Evolutionary conservation across 2,797 vertebrate genomes (phyloP), one percentile per base, ranked within the genome.

Genomic region (Darevskia nairensis): DNA sequence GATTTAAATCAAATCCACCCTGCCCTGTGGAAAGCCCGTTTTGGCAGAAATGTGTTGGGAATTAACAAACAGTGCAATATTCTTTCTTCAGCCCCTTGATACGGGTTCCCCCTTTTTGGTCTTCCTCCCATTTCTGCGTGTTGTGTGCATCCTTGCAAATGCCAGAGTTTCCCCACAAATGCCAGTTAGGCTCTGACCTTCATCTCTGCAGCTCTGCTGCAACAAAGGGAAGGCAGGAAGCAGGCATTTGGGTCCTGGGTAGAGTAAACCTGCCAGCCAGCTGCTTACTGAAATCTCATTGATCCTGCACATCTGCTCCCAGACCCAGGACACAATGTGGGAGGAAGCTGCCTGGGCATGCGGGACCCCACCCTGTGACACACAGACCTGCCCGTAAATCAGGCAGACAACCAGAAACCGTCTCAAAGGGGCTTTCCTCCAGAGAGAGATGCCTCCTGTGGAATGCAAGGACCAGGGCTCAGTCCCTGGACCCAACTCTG

Each of bases 301-400:
- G 92, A 93, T 90, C 89, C 84, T 59, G 89, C 91, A 93, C 94
- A 92, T 93, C 93, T 94, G 94, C 92, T 93, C 94, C 84, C 89
- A 77, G 89, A 80, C 44, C 80, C 46, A 0, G 2, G 1, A 92
- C 29, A 91, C 86, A 91, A 93, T 90, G 59, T 5, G n/a, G 69
- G 69, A 71, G 89, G 93, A 93, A 95, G 90, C 94, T 95, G 94
- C 91, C 92, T 85, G 86, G 94, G 89, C 94, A 90, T 0, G 91
- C 85, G 0, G 4, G 59, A 61, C 78, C 87, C 87, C 69, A 88
- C 88, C 29, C 13, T 3, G 59, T 27, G 7, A 21, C 29, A 7
- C 27, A 10, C 41, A 61, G 29, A 6, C 29, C 15, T 27, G 50
- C 66, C 50, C 9, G 17, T 4, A 5, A 27, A 19, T 25, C 61